A percentile compares a stretch with the other conserved stretches of the same genome.
Conservation (phyloP, 2,113 vertebrate species). For the Ibidorhyncha struthersii region DNA sequence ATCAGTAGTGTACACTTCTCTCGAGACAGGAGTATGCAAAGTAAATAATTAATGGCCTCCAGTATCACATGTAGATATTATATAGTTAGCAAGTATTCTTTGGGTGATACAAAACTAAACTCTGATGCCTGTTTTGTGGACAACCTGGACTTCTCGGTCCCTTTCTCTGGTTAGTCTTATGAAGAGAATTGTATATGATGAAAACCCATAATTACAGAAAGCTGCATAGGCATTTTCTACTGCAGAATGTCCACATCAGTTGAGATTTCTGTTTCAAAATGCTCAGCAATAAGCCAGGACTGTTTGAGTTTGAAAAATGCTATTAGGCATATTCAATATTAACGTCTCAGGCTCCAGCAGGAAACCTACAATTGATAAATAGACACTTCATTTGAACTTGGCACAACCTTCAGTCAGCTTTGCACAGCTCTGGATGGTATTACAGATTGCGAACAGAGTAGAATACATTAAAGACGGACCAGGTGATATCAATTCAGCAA, state of each 20-base stretch:
- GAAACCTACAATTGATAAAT: conserved; percentile 49
- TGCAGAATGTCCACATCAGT: background rate
- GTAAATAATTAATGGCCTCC: background rate
- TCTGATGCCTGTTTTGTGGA: background rate
- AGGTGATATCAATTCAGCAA: background rate
- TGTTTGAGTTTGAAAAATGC: conserved; percentile 21
- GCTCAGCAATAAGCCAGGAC: background rate
- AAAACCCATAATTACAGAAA: background rate
- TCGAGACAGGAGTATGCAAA: background rate
- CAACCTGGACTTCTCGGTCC: background rate
- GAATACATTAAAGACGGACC: background rate
- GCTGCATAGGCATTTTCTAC: background rate
- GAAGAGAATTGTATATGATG: background rate
- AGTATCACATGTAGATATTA: background rate
- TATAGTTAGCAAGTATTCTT: background rate
- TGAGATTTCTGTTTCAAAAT: conserved; percentile 38
- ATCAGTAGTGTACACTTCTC: background rate
- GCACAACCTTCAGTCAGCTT: conserved; percentile 58
- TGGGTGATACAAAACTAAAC: background rate
- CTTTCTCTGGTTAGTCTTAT: background rate
- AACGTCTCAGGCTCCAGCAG: conserved; percentile 30
- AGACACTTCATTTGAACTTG: conserved; percentile 63
- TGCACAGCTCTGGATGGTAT: conserved; percentile 8
- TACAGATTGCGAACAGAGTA: background rate
- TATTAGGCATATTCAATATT: conserved; percentile 60